Evolutionary conservation across 1,140 invertebrate species (phyloP), one percentile per base, ranked within the genome.

Genomic region (Lycorma delicatula): DNA sequence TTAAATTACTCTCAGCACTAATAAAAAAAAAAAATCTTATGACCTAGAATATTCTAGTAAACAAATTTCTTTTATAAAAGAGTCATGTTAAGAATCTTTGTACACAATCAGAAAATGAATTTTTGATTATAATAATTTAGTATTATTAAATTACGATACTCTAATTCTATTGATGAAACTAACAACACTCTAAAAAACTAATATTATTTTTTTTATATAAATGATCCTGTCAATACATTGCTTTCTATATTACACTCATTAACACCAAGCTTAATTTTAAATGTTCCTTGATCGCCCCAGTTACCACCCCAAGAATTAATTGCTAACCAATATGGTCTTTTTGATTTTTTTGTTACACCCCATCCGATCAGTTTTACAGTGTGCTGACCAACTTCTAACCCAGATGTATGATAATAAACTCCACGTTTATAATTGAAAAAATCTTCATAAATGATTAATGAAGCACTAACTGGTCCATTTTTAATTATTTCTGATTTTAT

Each of bases 351-450:
- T 34, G 63, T 57, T 22, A 25, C 50, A 18, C 64, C 84, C 79
- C 81, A 86, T 20, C 93, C 93, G 7, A 95, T 72, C 28, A 96
- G 84, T 67, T 86, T 87, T 26, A 95, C 84, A 20, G 93, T 91
- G 73, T 96, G 93, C 5, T 91, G 91, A 26, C 91, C 92, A 20
- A 91, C 75, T 18, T 74, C 76, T n/a, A 77, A 69, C 36, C 91
- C 90, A 41, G 77, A 72, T 1, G 81, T 79, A 68, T 93, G 89
- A 67, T 88, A 78, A 71, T 96, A 96, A 22, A 60, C 50, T 27
- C 79, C 79, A 16, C 71, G 61, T 31, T 67, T 65, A 60, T 78
- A 78, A 38, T 60, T 34, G 44, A 67, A 31, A 54, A 81, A 79
- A 60, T 76, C 73, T 7, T 57, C 49, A 52, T 72, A 73, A 13